Percentiles rank a stretch among this genome's conserved stretches.
phyloP scores from a whole-genome alignment of 2,888 invertebrate species.

The Sialis lutaria region DNA sequence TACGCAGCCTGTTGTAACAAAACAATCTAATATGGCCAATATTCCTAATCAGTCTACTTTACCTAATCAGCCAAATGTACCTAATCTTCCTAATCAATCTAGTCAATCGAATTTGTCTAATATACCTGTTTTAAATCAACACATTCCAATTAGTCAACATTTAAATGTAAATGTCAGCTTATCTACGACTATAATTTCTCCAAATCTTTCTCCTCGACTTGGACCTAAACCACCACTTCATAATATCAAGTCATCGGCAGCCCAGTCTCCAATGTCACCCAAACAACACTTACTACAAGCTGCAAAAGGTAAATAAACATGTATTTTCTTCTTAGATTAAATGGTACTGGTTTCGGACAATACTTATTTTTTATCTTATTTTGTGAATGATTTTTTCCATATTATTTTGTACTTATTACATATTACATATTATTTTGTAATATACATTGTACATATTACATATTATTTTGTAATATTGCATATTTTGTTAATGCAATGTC shows the following conservation, averaged over 20 bases:
- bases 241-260: conserved; percentile 1
- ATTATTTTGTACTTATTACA: too few species aligned
- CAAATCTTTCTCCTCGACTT: conserved; percentile 19
- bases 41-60: conserved; percentile 7
- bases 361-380: too few species aligned
- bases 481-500: too few species aligned
- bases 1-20: not conserved
- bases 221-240: not conserved
- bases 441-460: too few species aligned
- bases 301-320: conserved; percentile 14
- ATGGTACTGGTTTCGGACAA: too few species aligned
- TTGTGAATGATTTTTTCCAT: too few species aligned
- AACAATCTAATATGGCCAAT: conserved; percentile 5
- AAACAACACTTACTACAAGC: conserved; percentile 25
- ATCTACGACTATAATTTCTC: conserved; percentile 14
- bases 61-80: conserved; percentile 6
- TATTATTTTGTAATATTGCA: too few species aligned
- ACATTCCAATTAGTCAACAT: conserved; percentile 18
- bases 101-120: conserved; percentile 9
- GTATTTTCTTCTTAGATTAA: too few species aligned
- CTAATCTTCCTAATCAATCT: conserved; percentile 4
- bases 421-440: too few species aligned
- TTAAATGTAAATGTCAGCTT: conserved; percentile 21
- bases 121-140: conserved; percentile 16
- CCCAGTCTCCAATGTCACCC: conserved; percentile 10